Conservation (phyloP, 2,888 invertebrate species). For the Cetonia aurata region DNA sequence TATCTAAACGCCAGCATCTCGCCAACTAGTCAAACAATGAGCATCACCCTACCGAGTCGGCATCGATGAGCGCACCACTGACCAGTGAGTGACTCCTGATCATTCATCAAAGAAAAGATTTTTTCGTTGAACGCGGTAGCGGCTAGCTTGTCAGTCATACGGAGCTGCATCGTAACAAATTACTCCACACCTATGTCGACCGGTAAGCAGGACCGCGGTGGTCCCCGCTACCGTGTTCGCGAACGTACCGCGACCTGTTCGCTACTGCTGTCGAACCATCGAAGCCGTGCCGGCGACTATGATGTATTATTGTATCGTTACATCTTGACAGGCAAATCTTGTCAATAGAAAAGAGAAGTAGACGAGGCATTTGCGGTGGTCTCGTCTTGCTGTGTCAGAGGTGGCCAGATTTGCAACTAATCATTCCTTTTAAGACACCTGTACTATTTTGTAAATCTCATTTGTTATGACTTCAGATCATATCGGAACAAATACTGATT, state of each 20-base stretch:
- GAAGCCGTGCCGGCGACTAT: not conserved
- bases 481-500: too few relatives aligned
- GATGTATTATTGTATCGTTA: conserved; percentile 18
- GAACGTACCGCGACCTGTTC: conserved; percentile 16
- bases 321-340: conserved; percentile 12
- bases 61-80: not conserved
- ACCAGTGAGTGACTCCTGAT: not conserved
- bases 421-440: too few relatives aligned
- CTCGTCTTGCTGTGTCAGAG: too few relatives aligned
- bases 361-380: not conserved
- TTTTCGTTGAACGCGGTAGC: conserved; percentile 31
- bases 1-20: too few relatives aligned
- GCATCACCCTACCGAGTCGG: too few relatives aligned
- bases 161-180: conserved; percentile 34
- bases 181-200: conserved; percentile 32
- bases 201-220: conserved; percentile 33
- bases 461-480: too few relatives aligned
- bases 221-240: conserved; percentile 27
- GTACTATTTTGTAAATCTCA: too few relatives aligned
- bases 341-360: conserved; percentile 5
- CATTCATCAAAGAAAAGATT: conserved; percentile 29
- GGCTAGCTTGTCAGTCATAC: conserved; percentile 35
- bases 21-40: too few relatives aligned
- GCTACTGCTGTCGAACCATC: conserved; percentile 3
- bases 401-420: too few relatives aligned